Percentiles rank a stretch among this genome's conserved stretches.
Evolutionary conservation across 2,113 vertebrate species (phyloP).

Genomic region (Nannospalax galili): DNA sequence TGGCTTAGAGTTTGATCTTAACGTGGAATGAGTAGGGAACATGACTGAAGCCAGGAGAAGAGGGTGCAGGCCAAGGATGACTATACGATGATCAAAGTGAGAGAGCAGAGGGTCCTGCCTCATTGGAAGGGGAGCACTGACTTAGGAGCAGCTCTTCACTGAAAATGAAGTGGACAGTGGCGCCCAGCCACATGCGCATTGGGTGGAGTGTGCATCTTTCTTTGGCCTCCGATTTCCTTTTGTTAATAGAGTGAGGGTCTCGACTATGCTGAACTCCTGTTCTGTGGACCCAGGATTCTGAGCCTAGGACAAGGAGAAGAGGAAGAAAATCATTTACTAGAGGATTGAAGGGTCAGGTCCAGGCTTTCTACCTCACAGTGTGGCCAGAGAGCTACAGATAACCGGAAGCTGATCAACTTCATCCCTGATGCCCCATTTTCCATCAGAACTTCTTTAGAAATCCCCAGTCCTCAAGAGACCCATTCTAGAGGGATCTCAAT

Average conservation of each 20-base stretch:
- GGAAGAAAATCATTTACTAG: not conserved
- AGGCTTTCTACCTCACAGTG: not conserved
- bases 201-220: rapidly evolving
- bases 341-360: not conserved
- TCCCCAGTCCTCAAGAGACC: not conserved
- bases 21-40: rapidly evolving
- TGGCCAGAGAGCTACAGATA: not conserved
- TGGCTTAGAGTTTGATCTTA: not conserved
- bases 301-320: not conserved
- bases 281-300: not conserved
- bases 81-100: not conserved
- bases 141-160: no score
- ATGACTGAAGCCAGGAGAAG: not conserved
- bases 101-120: rapidly evolving
- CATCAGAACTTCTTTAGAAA: not conserved
- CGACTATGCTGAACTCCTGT: rapidly evolving
- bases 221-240: not conserved
- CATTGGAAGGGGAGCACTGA: rapidly evolving
- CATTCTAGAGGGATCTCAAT: not conserved
- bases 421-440: rapidly evolving
- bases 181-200: not conserved
- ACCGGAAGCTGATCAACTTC: not conserved
- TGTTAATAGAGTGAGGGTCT: not conserved
- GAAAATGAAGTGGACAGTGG: not conserved
- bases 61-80: not conserved